Evolutionary conservation across 2,888 invertebrate species (phyloP).

Genomic region (Drosophila mulleri): DNA sequence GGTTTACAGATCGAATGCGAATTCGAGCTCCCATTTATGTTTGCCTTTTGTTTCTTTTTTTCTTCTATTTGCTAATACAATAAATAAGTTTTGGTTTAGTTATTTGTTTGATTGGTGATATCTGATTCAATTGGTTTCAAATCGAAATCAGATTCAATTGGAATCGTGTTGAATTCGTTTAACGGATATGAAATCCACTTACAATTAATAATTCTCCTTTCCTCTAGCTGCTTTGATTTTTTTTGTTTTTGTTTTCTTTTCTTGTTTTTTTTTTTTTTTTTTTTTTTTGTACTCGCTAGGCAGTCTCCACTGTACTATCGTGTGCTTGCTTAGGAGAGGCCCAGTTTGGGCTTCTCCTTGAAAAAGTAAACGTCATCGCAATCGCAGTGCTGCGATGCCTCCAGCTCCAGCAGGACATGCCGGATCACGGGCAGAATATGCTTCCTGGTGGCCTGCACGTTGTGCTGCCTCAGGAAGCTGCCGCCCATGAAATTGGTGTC

Average conservation of each 20-base stretch:
- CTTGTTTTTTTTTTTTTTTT: too few relatives aligned
- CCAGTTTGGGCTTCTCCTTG: constrained; percentile 68
- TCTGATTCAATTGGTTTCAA: neutral
- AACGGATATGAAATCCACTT: neutral
- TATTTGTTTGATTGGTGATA: neutral
- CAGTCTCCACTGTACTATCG: neutral
- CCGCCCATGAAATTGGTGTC: constrained; percentile 84
- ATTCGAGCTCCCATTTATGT: neutral
- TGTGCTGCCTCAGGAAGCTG: constrained; percentile 87
- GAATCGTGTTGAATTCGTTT: neutral
- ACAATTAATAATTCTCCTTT: neutral
- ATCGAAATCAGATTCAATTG: neutral
- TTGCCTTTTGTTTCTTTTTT: neutral
- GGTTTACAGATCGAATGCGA: neutral
- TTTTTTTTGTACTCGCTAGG: constrained; percentile 2
- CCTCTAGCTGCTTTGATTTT: neutral
- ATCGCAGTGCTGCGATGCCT: constrained; percentile 47
- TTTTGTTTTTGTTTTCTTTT: neutral
- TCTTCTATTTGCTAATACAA: neutral
- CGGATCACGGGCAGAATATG: constrained; percentile 89
- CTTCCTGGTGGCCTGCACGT: constrained; percentile 88
- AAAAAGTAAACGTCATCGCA: constrained; percentile 69
- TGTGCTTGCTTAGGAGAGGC: constrained; percentile 51
- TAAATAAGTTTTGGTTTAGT: constrained; percentile 9
- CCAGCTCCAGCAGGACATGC: constrained; percentile 82